A percentile compares a stretch with the other conserved stretches of the same genome.
These are phyloP conservation scores for Calameuta idolon DNA, from an alignment of 2,888 invertebrate genomes.

Conservation along the genomic window DNA sequence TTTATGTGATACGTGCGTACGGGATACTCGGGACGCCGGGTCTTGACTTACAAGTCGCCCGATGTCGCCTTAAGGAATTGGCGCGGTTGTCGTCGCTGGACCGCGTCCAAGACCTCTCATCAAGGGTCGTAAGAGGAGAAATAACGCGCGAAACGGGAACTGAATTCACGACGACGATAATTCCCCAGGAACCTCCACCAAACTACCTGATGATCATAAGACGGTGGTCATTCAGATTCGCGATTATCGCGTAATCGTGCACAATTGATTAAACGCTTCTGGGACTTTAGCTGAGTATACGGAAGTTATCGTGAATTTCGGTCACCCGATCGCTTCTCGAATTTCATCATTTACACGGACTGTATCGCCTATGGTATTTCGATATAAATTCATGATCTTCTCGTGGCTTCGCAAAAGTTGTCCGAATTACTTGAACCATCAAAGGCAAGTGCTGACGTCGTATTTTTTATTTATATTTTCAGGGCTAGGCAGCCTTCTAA, in stretches of 20 bases:
- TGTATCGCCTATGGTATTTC: neutral
- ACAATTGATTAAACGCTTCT: neutral
- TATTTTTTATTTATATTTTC: slow-evolving; percentile 23
- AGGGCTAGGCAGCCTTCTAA: slow-evolving; percentile 61
- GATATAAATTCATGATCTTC: neutral
- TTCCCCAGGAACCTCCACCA: slow-evolving; percentile 36
- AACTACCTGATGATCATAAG: slow-evolving; percentile 59
- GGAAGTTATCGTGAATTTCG: neutral
- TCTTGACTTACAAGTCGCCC: slow-evolving; percentile 7
- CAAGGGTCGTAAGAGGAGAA: slow-evolving; percentile 60
- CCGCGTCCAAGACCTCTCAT: slow-evolving; percentile 53
- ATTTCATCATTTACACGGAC: neutral
- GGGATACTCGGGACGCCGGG: neutral
- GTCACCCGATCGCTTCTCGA: neutral
- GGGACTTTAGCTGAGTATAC: neutral
- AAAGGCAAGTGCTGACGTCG: neutral
- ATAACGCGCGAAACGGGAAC: slow-evolving; percentile 49
- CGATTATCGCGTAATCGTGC: slow-evolving; percentile 29
- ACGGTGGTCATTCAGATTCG: slow-evolving; percentile 47
- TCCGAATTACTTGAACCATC: too few species aligned
- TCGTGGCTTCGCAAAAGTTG: too few species aligned
- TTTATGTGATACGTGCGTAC: neutral
- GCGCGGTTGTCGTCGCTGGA: slow-evolving; percentile 27
- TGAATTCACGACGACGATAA: slow-evolving; percentile 43
- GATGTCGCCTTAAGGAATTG: slow-evolving; percentile 16